Evolutionary conservation across 2,113 vertebrate genomes (phyloP).

Genomic region (Alligator mississippiensis): DNA sequence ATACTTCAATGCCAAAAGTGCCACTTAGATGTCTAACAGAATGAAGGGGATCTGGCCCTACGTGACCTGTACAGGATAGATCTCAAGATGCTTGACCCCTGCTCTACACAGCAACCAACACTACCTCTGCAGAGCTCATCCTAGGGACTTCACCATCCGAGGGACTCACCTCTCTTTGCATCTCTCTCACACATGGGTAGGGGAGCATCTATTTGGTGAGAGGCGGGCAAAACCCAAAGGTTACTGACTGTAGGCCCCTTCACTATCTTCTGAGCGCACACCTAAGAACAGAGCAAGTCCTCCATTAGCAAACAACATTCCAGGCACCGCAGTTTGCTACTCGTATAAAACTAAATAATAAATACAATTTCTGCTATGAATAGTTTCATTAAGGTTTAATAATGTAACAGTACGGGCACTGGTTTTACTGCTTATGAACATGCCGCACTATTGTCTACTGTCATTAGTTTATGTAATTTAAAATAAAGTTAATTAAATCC

Average conservation of each 20-base stretch:
- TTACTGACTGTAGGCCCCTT: constrained; percentile 46
- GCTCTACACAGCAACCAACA: neutral
- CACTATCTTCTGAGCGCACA: constrained; percentile 64
- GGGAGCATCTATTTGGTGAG: neutral
- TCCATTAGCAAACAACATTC: constrained; percentile 17
- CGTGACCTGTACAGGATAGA: neutral
- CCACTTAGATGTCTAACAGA: too few species aligned
- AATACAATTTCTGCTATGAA: constrained; percentile 39
- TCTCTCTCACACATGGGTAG: constrained; percentile 64
- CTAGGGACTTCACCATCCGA: neutral
- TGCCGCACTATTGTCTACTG: constrained; percentile 32
- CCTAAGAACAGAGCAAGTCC: constrained; percentile 68
- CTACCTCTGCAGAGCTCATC: neutral
- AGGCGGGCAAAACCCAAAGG: constrained; percentile 62
- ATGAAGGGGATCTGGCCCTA: neutral
- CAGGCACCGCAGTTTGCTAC: constrained; percentile 3
- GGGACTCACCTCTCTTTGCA: constrained; percentile 79
- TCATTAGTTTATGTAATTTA: constrained; percentile 63
- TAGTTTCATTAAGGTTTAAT: constrained; percentile 75
- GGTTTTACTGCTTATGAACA: constrained; percentile 54
- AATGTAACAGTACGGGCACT: constrained; percentile 48
- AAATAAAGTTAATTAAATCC: constrained; percentile 75
- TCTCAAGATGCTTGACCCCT: neutral
- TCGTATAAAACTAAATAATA: constrained; percentile 54
- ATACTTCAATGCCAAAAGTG: too few species aligned